A percentile compares a stretch with the other conserved stretches of the same genome.
These are phyloP conservation scores for Perognathus longimembris DNA, from an alignment of 2,113 vertebrate genomes.

Conservation along the genomic window DNA sequence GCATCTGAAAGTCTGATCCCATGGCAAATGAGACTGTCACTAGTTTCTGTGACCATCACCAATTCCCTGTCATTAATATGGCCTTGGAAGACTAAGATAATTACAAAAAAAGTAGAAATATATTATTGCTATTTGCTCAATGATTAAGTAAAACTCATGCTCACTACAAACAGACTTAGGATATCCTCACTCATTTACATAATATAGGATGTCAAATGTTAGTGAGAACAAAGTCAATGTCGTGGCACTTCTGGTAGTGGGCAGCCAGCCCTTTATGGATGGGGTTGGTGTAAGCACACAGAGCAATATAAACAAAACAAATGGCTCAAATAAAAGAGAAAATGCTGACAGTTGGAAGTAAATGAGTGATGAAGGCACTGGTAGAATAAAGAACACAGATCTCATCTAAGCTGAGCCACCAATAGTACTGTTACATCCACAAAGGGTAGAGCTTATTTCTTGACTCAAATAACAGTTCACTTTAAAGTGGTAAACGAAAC, in stretches of 20 bases:
- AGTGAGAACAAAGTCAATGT: slow-evolving; percentile 85
- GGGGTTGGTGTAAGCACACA: slow-evolving; percentile 98
- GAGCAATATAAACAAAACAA: slow-evolving; percentile 79
- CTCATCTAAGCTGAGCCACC: neutral
- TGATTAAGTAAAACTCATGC: neutral
- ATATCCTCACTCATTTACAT: neutral
- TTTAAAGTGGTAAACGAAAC: slow-evolving; percentile 39
- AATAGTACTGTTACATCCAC: too few relatives aligned
- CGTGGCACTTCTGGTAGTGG: slow-evolving; percentile 99
- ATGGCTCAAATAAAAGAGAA: neutral
- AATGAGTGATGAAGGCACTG: neutral
- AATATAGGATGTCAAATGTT: neutral
- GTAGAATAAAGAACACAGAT: neutral
- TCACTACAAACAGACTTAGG: neutral
- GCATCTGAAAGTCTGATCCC: neutral
- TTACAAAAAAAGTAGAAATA: neutral
- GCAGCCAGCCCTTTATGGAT: slow-evolving; percentile 98
- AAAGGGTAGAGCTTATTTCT: too few relatives aligned
- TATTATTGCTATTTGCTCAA: neutral
- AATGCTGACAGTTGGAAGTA: neutral
- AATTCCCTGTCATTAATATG: neutral
- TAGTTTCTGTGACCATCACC: neutral
- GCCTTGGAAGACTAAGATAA: neutral
- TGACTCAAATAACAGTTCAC: neutral
- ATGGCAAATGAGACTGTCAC: neutral